Base-by-base conservation (phyloP, 1,140 invertebrate species). In the Drosophila simulans region DNA sequence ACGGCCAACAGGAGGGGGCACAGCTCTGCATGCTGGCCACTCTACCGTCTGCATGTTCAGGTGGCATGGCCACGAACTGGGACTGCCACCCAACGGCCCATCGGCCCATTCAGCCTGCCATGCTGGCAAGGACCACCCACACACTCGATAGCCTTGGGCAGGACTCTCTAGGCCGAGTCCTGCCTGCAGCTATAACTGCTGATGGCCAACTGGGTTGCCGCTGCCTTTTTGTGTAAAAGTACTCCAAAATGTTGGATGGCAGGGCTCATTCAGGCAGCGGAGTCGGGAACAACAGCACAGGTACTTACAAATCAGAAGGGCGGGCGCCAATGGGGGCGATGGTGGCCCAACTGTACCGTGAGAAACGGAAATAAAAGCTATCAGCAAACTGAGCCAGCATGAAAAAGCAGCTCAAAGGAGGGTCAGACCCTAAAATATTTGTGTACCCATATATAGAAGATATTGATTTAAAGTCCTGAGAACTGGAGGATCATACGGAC, bases 221-320 rank as follows among this genome's bases (percentile, higher is more conserved):
- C 60, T 85, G 70, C 78, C 75, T 86, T 86, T 86, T 83, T 86
- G 83, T 88, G 84, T 66, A 88, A 88, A 88, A 89, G 83, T 88
- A 88, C 79, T 88, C 84, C 63, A 73, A 88, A 88, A 83, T 88
- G 83, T 83, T 83, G 83, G 83, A 58, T 72, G 84, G 70, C 57
- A 63, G 64, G 59, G 74, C 74, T 64, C 79, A 79, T 88, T 46
- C 69, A 88, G 72, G 54, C 63, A 17, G 66, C 27, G 17, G 55
- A 64, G 48, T 55, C 76, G 56, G 62, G 76, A 84, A 76, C 81
- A 80, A 77, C 83, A 72, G 83, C 75, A 80, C 72, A 88, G 81
- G 79, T 79, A 88, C 83, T 88, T 82, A 88, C 83, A 72, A 88
- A 73, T 79, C 79, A 66, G 48, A 11, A 65, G 54, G 35, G 35